Conservation (phyloP, 2,113 vertebrate genomes). For the Corynorhinus townsendii region DNA sequence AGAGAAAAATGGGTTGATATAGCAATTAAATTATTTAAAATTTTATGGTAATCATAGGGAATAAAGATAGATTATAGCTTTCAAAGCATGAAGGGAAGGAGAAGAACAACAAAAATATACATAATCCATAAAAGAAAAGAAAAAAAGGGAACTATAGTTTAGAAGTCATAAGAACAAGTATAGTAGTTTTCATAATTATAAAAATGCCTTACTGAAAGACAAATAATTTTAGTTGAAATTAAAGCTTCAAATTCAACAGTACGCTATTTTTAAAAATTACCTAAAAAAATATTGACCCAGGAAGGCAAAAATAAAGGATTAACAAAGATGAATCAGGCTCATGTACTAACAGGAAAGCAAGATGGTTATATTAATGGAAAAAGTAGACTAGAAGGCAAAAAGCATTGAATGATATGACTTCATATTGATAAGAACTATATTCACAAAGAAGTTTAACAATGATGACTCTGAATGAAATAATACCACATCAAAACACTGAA, state of each 20-base stretch:
- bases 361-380: not conserved
- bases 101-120: not conserved
- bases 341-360: not conserved
- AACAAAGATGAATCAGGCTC: not conserved
- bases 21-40: not conserved
- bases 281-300: not conserved
- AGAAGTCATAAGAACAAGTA: slow-evolving; percentile 1
- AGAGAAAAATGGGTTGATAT: not conserved
- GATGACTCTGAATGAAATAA: not conserved
- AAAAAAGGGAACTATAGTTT: not conserved
- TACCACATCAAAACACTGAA: not conserved
- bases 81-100: not conserved
- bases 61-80: not conserved
- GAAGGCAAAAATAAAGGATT: not conserved
- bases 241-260: not conserved
- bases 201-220: not conserved
- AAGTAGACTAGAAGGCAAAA: not conserved
- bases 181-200: not conserved
- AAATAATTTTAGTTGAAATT: not conserved
- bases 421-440: not conserved
- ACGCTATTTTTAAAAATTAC: not conserved
- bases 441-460: not conserved
- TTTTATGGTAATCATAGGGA: not conserved
- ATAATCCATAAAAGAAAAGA: not conserved
- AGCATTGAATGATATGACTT: not conserved